These are phyloP conservation scores for Ptyas mucosa DNA, from an alignment of 2,113 vertebrate species.

Conservation along the genomic window DNA sequence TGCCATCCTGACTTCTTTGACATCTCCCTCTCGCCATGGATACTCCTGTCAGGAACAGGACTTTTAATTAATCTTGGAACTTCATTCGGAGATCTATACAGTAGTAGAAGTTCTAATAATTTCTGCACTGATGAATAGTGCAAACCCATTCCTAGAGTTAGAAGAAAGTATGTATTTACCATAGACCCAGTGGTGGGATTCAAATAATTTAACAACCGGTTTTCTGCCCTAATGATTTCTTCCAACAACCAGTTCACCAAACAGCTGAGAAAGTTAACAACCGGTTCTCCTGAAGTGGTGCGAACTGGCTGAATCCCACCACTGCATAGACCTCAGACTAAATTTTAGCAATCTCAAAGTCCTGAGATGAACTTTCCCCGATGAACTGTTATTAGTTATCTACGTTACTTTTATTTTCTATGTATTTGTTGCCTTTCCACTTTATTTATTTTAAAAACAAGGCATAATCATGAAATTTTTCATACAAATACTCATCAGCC, in stretches of 20 bases:
- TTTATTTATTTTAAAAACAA: not conserved
- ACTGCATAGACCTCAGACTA: not conserved
- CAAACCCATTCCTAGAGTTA: not conserved
- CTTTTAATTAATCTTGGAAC: not conserved
- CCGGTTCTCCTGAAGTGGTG: too few relatives aligned
- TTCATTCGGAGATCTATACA: not conserved
- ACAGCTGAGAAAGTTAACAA: too few relatives aligned
- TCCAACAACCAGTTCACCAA: too few relatives aligned
- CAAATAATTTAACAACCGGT: too few relatives aligned
- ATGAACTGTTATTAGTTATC: not conserved
- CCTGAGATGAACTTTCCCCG: not conserved
- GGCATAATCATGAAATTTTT: not conserved
- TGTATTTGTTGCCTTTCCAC: not conserved
- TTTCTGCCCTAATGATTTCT: too few relatives aligned
- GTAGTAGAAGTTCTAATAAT: not conserved
- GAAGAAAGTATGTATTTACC: not conserved
- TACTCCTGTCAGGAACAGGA: not conserved
- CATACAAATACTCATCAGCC: not conserved
- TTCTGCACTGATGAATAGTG: not conserved
- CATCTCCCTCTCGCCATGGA: not conserved
- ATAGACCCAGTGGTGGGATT: too few relatives aligned
- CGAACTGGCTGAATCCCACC: too few relatives aligned
- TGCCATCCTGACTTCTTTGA: not conserved
- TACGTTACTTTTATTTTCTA: not conserved
- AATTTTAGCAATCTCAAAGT: not conserved